Evolutionary conservation across 1,140 invertebrate species (phyloP), one percentile per base, ranked within the genome.

Genomic region (Nomia melanderi): DNA sequence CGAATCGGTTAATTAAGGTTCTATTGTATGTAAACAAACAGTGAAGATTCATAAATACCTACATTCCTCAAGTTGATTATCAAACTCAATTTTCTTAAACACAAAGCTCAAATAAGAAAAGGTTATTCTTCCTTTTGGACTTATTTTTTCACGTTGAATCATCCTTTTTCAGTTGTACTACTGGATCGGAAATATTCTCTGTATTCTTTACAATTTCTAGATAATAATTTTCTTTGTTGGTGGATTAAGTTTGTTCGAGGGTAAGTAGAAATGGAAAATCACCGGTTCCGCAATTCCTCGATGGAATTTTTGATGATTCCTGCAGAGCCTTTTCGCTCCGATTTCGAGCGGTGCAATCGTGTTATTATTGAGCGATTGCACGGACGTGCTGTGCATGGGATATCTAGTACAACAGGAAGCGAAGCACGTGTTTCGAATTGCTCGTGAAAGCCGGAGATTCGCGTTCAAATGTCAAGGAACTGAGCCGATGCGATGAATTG

Each of bases 331-430:
- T 62, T 71, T 41, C 41, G 66, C 33, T 25, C 2, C 63, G 53
- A 66, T 75, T 29, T 59, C n/a, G 9, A 44, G 4, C 53, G 53
- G 23, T 14, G 63, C 63, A 66, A 75, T 75, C 73, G 63, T 59
- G 64, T 75, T 75, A 75, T 75, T 75, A 69, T 67, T 36, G 73
- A 75, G 54, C 64, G 73, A 75, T 75, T 75, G 73, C n/a, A n/a
- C 39, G 64, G 1, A 75, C 64, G 73, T 69, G 73, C 36, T 17
- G 31, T 47, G 73, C 64, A 67, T 69, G 20, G 11, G 23, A 23
- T 67, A 75, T 75, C 64, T 36, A 39, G 23, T 67, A 69, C 64
- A 75, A 67, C 63, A 67, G 73, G 73, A 75, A 75, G 64, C 73
- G 73, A 31, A 33, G 73, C 73, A 59, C 73, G 73, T 75, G 73